These are phyloP conservation scores for Limnothrissa miodon DNA, from an alignment of 2,113 vertebrate genomes.

Conservation along the genomic window DNA sequence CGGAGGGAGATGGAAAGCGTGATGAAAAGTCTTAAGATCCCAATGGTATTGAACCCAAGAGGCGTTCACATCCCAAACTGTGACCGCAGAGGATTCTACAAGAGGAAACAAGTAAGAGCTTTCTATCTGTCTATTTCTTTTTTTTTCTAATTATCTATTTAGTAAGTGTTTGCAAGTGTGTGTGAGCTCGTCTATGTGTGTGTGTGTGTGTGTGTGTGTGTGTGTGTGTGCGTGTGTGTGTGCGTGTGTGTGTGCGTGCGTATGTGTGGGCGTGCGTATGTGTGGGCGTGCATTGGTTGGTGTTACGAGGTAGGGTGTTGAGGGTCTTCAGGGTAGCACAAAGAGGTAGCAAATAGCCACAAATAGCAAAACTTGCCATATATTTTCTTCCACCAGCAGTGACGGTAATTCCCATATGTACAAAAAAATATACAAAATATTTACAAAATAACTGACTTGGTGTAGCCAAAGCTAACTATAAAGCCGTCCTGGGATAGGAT, in stretches of 20 bases:
- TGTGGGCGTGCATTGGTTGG: neutral
- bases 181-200: constrained; percentile 60
- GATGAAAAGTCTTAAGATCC: constrained; percentile 87
- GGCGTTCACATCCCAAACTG: constrained; percentile 95
- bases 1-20: constrained; percentile 93
- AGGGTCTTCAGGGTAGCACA: too few relatives aligned
- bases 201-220: constrained; percentile 17
- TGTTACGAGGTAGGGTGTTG: too few relatives aligned
- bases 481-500: too few relatives aligned
- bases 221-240: constrained; percentile 3
- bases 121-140: constrained; percentile 26
- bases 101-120: constrained; percentile 91
- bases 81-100: constrained; percentile 97
- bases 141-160: constrained; percentile 4
- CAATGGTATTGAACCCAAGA: constrained; percentile 84
- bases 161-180: constrained; percentile 8
- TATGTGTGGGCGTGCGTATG: neutral
- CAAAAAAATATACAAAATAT: too few relatives aligned
- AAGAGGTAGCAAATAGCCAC: too few relatives aligned
- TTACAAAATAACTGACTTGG: too few relatives aligned
- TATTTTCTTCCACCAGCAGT: too few relatives aligned
- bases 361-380: too few relatives aligned
- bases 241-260: neutral
- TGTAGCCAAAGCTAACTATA: too few relatives aligned
- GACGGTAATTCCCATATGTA: too few relatives aligned